Evolutionary conservation across 2,797 vertebrate species (phyloP).

Genomic region (Holocentrus rufus): DNA sequence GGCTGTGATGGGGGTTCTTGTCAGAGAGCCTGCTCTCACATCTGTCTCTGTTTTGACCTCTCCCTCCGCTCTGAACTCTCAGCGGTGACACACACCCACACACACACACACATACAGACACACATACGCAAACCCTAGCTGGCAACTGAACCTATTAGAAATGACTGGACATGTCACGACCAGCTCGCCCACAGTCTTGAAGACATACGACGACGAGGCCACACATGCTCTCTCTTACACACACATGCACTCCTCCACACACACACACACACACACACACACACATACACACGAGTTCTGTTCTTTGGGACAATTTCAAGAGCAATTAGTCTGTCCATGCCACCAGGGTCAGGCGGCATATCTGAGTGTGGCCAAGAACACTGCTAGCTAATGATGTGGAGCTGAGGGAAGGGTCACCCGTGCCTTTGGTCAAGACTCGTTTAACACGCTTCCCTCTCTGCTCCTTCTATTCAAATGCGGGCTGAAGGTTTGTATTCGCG

Average conservation of each 20-base stretch:
- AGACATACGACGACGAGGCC: background rate
- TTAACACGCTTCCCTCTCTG: conserved; percentile 41
- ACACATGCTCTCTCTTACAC: background rate
- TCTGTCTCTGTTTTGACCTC: conserved; percentile 67
- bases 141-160: conserved; percentile 52
- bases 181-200: conserved; percentile 26
- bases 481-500: conserved; percentile 64
- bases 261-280: background rate
- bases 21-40: conserved; percentile 66
- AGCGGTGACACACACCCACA: conserved; percentile 10
- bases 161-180: conserved; percentile 43
- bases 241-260: no score
- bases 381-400: conserved; percentile 70
- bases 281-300: conserved; percentile 12
- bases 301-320: conserved; percentile 67
- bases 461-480: conserved; percentile 60
- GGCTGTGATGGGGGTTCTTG: conserved; percentile 56
- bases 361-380: conserved; percentile 37
- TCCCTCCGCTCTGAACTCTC: conserved; percentile 56
- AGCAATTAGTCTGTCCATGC: conserved; percentile 75
- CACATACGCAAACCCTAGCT: conserved; percentile 21
- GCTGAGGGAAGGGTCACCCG: conserved; percentile 39
- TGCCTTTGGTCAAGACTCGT: conserved; percentile 62
- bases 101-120: conserved; percentile 29
- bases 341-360: conserved; percentile 56